Base-by-base conservation (phyloP, 1,140 invertebrate species). In the Ganaspis sp. region DNA sequence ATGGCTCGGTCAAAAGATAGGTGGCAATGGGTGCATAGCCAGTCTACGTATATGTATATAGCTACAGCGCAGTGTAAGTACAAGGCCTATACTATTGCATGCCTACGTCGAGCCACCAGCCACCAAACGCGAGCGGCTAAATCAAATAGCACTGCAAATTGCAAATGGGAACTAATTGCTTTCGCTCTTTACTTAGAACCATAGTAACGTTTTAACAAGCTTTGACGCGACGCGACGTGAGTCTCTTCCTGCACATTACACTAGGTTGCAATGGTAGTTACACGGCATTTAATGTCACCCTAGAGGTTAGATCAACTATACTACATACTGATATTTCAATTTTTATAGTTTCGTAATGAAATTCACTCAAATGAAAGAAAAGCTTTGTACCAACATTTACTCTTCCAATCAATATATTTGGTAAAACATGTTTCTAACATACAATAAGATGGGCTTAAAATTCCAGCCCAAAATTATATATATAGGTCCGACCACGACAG, bases 111-210 rank as follows among this genome's bases (percentile, higher is more conserved):
- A 69, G 42, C 45, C 70, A 34, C 77, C 17, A 69, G 42, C 45
- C 70, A 34, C 77, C 17, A 11, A 54, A 19, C 53, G 17, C 5
- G 53, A 54, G 53, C 15, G 71, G 73, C 64, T 78, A 81, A 81
- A 82, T 81, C 79, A 82, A 82, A 82, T 72, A 82, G 69, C 79
- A 71, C 74, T 78, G 81, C 71, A 76, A 81, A 82, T 82, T 81
- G 79, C 81, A 82, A 82, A 82, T 82, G 79, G 76, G 76, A 82
- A 75, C 81, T 82, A 82, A 82, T 82, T 82, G 81, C 81, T 81
- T 82, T 82, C 74, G 54, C 74, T 79, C 81, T 82, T 82, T 82
- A 81, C 81, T 82, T 81, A 82, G 70, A 81, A 78, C 81, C 81
- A 76, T 75, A 79, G 79, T 78, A 76, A 79, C 81, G 79, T 81